Evolutionary conservation across 1,140 invertebrate species (phyloP).

Genomic region (Camponotus floridanus): DNA sequence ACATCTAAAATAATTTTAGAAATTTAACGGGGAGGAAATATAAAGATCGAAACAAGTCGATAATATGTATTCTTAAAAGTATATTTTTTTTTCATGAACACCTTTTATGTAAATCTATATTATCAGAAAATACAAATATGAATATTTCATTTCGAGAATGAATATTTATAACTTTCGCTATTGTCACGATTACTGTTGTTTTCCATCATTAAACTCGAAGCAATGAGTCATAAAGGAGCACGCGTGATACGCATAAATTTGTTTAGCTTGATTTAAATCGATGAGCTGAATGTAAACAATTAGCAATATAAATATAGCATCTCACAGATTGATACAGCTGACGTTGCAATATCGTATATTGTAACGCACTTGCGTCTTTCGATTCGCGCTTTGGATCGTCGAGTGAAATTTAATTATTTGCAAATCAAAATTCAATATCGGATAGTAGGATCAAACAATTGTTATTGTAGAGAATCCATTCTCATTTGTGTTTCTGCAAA

Average conservation of each 20-base stretch:
- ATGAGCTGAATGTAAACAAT: conserved; percentile 5
- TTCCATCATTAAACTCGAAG: background rate
- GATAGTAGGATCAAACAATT: conserved; percentile 15
- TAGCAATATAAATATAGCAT: conserved; percentile 21
- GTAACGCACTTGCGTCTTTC: conserved; percentile 6
- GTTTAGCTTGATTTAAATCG: conserved; percentile 4
- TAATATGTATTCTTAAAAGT: background rate
- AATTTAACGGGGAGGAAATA: background rate
- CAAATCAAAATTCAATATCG: background rate
- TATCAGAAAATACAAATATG: background rate
- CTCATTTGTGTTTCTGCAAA: background rate
- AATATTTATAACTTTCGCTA: conserved; percentile 9
- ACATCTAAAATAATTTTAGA: background rate
- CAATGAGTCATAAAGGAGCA: background rate
- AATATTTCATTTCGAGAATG: background rate
- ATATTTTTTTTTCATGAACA: background rate
- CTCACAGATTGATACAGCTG: conserved; percentile 22
- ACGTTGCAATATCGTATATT: background rate
- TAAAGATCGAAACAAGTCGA: background rate
- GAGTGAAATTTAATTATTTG: conserved; percentile 19
- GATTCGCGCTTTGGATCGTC: background rate
- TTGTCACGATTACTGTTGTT: background rate
- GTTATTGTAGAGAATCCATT: background rate
- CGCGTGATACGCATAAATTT: conserved; percentile 3
- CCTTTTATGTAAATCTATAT: conserved; percentile 22